Conservation (phyloP, 2,113 vertebrate species). For the Anser cygnoides region DNA sequence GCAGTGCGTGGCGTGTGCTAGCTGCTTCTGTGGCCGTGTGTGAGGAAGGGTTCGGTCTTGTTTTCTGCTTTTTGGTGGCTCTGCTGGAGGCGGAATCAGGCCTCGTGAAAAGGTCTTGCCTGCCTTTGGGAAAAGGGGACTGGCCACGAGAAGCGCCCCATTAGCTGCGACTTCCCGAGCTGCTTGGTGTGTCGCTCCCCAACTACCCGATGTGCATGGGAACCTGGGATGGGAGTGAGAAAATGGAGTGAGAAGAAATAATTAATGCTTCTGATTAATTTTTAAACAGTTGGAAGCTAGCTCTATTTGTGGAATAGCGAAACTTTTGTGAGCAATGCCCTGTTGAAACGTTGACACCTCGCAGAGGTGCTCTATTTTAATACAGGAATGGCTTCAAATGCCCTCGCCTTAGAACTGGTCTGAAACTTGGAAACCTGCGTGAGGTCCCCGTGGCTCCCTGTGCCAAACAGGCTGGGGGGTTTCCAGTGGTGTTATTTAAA, state of each 20-base stretch:
- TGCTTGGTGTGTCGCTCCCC: not conserved
- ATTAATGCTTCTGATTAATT: not conserved
- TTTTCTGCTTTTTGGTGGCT: not conserved
- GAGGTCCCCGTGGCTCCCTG: fast-evolving
- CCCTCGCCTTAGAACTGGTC: not conserved
- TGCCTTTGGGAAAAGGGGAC: not conserved
- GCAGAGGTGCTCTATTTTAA: not conserved
- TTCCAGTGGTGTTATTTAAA: not conserved
- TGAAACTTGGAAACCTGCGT: not conserved
- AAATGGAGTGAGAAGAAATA: not conserved
- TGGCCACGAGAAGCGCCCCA: not conserved
- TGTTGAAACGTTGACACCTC: fast-evolving
- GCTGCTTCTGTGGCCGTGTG: fast-evolving
- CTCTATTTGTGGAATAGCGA: not conserved
- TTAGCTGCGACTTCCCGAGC: not conserved
- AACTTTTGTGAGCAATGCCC: not conserved
- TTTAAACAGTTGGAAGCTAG: not conserved
- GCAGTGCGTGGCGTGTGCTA: not conserved
- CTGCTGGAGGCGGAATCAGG: fast-evolving
- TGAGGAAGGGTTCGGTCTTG: fast-evolving
- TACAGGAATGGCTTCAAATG: fast-evolving
- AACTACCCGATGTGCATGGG: not conserved
- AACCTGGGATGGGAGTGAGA: not conserved
- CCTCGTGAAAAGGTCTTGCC: fast-evolving
- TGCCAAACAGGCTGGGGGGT: fast-evolving